A percentile compares a stretch with the other conserved stretches of the same genome.
These are phyloP conservation scores for Aythya baeri DNA, from an alignment of 2,113 vertebrate species.

Conservation along the genomic window DNA sequence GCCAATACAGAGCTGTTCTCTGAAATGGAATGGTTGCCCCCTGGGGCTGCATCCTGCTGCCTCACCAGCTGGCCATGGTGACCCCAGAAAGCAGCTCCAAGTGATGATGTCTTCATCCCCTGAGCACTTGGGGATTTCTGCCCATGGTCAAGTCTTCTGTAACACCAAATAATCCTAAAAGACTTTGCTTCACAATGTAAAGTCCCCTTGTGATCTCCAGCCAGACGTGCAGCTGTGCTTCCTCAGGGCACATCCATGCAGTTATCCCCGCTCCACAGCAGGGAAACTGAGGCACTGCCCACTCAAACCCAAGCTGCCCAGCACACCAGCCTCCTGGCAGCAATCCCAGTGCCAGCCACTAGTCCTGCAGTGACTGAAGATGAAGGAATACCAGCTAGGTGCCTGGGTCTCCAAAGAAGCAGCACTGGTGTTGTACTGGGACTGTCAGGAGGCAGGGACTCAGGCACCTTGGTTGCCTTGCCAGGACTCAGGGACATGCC, in stretches of 20 bases:
- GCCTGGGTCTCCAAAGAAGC: neutral
- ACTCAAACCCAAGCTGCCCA: neutral
- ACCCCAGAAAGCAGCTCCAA: neutral
- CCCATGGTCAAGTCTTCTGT: neutral
- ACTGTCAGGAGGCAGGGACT: neutral
- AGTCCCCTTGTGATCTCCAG: neutral
- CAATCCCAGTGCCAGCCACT: neutral
- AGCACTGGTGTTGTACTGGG: rapidly evolving
- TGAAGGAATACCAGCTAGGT: neutral
- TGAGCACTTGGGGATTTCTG: neutral
- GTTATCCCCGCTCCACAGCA: neutral
- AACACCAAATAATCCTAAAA: neutral
- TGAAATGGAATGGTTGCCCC: neutral
- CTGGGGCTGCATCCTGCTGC: too few relatives aligned
- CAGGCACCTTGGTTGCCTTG: neutral
- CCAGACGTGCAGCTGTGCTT: neutral
- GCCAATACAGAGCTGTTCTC: rapidly evolving
- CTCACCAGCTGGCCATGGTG: neutral
- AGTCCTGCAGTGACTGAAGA: neutral
- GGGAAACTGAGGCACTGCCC: neutral
- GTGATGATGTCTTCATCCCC: neutral
- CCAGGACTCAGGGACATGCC: neutral
- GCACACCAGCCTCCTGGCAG: neutral
- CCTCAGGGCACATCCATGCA: neutral
- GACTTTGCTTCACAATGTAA: neutral